Base-by-base conservation (phyloP, 2,113 vertebrate genomes). In the Empidonax alnorum region DNA sequence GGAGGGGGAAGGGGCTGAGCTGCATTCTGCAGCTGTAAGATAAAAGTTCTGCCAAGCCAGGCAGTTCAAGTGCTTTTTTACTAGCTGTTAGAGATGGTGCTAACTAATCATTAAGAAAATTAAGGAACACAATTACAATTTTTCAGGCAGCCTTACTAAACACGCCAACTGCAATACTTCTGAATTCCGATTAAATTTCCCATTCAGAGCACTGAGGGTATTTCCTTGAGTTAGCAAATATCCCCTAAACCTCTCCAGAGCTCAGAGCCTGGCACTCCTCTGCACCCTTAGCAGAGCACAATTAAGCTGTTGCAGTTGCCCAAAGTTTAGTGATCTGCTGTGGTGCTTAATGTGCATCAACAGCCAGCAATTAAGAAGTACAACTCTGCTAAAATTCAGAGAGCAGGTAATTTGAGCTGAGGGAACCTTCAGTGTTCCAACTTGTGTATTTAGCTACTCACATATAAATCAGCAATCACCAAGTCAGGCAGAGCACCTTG, bases 41-140 rank as follows among this genome's bases (percentile, higher is more conserved):
- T 94, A 94, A 92, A 90, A 87, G 33, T 58, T 55, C 59, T 80
- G 82, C 59, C 82, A 87, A 80, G 55, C 24, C 84, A 71, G 37
- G 55, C 35, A 77, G 33, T 50, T 69, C 39, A 62, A 69, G 25
- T 37, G 49, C 39, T 47, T 84, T 88, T 56, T 68, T 28, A 62
- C 35, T 44, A 74, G 39, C 16, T 80, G 61, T 28, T 66, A 52
- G 0, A 91, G 11, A 55, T 50, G 46, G 28, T 53, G 27, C 10
- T 83, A 74, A 90, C 67, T 68, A 76, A 68, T 79, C n/a, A 75
- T 37, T 42, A 89, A 87, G 50, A 69, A 85, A 89, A 81, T 49
- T 59, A 78, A 49, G 41, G 85, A 76, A 59, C 20, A 59, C 11
- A 79, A 84, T 14, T 31, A 67, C 0, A 1, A 33, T 2, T 86